These are phyloP conservation scores for Hypomecis atomaria DNA, from an alignment of 2,888 invertebrate genomes.

Conservation along the genomic window DNA sequence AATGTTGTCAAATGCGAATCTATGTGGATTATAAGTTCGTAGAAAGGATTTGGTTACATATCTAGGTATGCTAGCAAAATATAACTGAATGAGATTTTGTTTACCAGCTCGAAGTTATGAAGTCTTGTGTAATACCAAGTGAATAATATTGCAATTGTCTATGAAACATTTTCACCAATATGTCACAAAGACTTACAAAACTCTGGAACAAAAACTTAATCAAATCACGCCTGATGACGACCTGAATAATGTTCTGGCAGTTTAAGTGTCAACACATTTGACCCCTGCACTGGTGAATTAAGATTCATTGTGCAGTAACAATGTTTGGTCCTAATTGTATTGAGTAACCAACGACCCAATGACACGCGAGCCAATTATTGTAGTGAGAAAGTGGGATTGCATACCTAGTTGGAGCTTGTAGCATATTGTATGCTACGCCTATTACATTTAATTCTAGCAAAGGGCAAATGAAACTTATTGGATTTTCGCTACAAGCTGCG, in stretches of 20 bases:
- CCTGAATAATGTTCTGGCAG: conserved; percentile 38
- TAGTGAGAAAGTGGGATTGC: conserved; percentile 6
- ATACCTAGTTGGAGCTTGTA: neutral
- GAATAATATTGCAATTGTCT: too few relatives aligned
- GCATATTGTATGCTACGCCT: neutral
- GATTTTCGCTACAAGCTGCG: too few relatives aligned
- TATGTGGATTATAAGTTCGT: too few relatives aligned
- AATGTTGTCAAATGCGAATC: too few relatives aligned
- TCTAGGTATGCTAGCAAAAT: too few relatives aligned
- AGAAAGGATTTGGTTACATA: too few relatives aligned
- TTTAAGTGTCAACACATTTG: conserved; percentile 49
- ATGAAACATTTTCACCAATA: too few relatives aligned
- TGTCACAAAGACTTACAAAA: neutral
- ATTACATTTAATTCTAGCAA: neutral
- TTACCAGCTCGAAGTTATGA: too few relatives aligned
- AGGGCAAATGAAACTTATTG: too few relatives aligned
- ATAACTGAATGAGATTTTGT: too few relatives aligned
- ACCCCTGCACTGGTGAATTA: conserved; percentile 48
- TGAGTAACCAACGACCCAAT: conserved; percentile 15
- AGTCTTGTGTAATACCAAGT: too few relatives aligned
- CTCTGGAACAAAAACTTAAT: conserved; percentile 18
- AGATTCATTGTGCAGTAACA: conserved; percentile 35
- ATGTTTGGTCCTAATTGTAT: conserved; percentile 30
- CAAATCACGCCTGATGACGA: conserved; percentile 16
- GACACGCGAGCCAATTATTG: conserved; percentile 23